A percentile compares a stretch with the other conserved stretches of the same genome.
These are phyloP conservation scores for Cettia cetti DNA, from an alignment of 2,113 vertebrate species.

Conservation along the genomic window DNA sequence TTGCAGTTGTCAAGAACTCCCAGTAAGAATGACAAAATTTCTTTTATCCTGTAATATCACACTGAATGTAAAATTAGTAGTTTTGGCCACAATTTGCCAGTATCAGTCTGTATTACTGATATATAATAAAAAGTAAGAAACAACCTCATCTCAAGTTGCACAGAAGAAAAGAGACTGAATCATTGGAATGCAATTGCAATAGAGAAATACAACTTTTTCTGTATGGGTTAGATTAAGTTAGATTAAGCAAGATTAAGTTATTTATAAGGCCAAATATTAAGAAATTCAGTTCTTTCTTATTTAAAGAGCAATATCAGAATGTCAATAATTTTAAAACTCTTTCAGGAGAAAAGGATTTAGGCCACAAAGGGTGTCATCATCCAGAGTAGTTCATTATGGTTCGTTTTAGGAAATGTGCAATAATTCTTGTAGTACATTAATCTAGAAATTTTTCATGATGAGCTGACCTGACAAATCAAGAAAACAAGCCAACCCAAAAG, in stretches of 20 bases:
- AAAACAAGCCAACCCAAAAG: neutral
- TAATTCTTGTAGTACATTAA: neutral
- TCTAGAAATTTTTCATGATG: neutral
- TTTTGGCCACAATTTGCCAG: neutral
- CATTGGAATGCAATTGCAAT: neutral
- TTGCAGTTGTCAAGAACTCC: neutral
- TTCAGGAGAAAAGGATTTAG: neutral
- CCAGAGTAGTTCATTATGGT: neutral
- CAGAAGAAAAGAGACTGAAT: neutral
- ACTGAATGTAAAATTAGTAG: neutral
- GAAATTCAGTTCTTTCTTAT: neutral
- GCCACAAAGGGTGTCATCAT: neutral
- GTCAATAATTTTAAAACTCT: neutral
- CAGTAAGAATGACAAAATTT: neutral
- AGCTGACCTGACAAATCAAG: neutral
- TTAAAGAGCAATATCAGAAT: neutral
- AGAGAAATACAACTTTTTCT: neutral
- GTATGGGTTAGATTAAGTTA: neutral
- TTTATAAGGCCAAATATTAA: neutral
- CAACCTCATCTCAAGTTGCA: neutral
- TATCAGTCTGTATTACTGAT: neutral
- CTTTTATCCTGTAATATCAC: neutral
- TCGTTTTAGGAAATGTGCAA: neutral
- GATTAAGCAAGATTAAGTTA: neutral
- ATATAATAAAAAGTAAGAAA: neutral